Evolutionary conservation across 2,797 vertebrate species (phyloP).

Genomic region (Buceros bicornis): DNA sequence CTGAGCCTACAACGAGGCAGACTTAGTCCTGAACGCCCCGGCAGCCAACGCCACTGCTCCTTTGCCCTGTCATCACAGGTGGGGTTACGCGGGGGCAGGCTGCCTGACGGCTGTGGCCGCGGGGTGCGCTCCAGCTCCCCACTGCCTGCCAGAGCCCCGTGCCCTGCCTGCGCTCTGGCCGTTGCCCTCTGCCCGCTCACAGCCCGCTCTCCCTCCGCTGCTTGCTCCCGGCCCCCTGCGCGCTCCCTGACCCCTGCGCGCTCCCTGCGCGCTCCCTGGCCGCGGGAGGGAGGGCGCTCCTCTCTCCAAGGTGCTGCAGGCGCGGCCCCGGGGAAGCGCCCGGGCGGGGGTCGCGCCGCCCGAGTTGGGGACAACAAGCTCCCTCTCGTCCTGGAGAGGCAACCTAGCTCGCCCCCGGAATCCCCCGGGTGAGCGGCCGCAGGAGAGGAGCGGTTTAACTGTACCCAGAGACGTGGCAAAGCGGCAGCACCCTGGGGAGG

Average conservation of each 20-base stretch:
- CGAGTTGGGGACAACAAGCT: neutral
- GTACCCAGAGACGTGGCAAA: neutral
- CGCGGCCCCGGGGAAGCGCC: neutral
- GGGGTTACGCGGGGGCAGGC: neutral
- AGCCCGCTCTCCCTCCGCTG: fast-evolving
- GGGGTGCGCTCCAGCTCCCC: neutral
- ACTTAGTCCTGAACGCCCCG: neutral
- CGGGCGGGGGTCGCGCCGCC: neutral
- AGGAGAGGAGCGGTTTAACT: fast-evolving
- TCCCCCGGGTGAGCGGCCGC: fast-evolving
- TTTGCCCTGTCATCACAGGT: too few relatives aligned
- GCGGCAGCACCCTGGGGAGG: neutral
- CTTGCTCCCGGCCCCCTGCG: too few relatives aligned
- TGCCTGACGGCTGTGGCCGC: neutral
- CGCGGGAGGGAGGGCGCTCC: neutral
- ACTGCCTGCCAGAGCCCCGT: too few relatives aligned
- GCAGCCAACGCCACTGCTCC: fast-evolving
- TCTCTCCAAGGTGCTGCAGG: constrained; percentile 70
- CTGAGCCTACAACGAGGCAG: neutral
- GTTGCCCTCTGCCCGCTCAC: too few relatives aligned
- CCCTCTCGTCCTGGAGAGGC: fast-evolving
- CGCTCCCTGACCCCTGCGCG: too few relatives aligned
- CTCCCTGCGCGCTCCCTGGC: too few relatives aligned
- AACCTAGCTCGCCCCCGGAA: fast-evolving
- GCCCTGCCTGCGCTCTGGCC: neutral